Percentiles rank a stretch among this genome's conserved stretches.
Evolutionary conservation across 2,113 vertebrate genomes (phyloP).

Genomic region (Melanostigma gelatinosum): DNA sequence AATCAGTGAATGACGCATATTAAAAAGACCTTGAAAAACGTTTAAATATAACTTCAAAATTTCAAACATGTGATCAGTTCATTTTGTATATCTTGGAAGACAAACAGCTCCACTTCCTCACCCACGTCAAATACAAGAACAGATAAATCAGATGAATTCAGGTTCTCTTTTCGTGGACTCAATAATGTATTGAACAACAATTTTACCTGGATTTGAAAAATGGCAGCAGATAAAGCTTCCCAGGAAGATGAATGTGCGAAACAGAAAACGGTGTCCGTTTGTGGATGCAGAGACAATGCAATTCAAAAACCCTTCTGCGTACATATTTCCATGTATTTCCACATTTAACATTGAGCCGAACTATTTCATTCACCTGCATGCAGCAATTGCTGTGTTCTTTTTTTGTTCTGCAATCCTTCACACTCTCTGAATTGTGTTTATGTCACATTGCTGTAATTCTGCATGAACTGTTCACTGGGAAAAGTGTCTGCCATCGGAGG

Average conservation of each 20-base stretch:
- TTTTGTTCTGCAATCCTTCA: background rate
- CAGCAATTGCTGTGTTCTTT: background rate
- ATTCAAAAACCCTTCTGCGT: conserved; percentile 31
- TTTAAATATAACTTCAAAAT: conserved; percentile 9
- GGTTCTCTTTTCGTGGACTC: conserved; percentile 25
- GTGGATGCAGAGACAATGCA: conserved; percentile 40
- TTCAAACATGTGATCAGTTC: conserved; percentile 5
- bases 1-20: conserved; percentile 32
- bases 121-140: background rate
- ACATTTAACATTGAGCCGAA: conserved; percentile 45
- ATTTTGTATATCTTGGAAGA: conserved; percentile 24
- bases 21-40: conserved; percentile 20
- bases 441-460: conserved; percentile 33
- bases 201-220: conserved; percentile 51
- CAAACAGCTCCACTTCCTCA: conserved; percentile 38
- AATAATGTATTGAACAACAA: conserved; percentile 42
- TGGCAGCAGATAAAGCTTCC: conserved; percentile 38
- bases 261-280: conserved; percentile 11
- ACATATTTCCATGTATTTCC: conserved; percentile 64
- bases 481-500: conserved; percentile 19
- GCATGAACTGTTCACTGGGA: conserved; percentile 23
- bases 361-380: conserved; percentile 37
- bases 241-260: conserved; percentile 47
- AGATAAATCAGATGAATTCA: conserved; percentile 34
- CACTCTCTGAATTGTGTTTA: conserved; percentile 11